Base-by-base conservation (phyloP, 2,888 invertebrate genomes). In the Folsomia manolachei region DNA sequence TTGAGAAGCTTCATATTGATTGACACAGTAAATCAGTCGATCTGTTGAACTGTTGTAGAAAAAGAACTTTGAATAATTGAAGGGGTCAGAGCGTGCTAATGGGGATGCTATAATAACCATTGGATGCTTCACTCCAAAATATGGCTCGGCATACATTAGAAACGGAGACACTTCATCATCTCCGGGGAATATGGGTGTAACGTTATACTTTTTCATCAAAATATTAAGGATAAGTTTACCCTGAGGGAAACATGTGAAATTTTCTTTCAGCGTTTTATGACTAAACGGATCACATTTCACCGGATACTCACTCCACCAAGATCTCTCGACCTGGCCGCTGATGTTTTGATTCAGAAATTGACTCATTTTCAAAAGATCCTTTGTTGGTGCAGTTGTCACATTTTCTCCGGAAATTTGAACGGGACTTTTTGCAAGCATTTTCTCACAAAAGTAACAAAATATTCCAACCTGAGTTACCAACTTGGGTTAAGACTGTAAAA, bases 11-110 rank as follows among this genome's bases (percentile, higher is more conserved):
- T 11, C 19, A 4, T 63, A 27, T n/a, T 21, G 7, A 19, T 56
- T 19, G 4, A n/a, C n/a, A 27, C 63, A 63, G 63, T 63, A 63
- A 27, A 63, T n/a, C 9, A 63, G 63, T n/a, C 63, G 26, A 25
- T 63, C 63, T 11, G 27, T n/a, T 7, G 63, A 26, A 1, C 18
- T 27, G n/a, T 63, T 63, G n/a, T 18, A 63, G 27, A 63, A 27
- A 7, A 63, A 27, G 2, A n/a, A n/a, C n/a, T 63, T 63, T 21
- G 63, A 26, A 27, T 63, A 63, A n/a, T 63, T 63, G n/a, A 26
- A 27, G 1, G 27, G n/a, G 9, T 18, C 2, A 9, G 27, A 25
- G 25, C 27, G 1, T 2, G 4, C n/a, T 7, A 7, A n/a, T 4
- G 63, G 63, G 2, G 4, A 2, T 14, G 27, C 27, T n/a, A 63